Percentiles rank a stretch among this genome's conserved stretches.
Evolutionary conservation across 2,113 vertebrate species (phyloP).

Genomic region (Cardinalis cardinalis): DNA sequence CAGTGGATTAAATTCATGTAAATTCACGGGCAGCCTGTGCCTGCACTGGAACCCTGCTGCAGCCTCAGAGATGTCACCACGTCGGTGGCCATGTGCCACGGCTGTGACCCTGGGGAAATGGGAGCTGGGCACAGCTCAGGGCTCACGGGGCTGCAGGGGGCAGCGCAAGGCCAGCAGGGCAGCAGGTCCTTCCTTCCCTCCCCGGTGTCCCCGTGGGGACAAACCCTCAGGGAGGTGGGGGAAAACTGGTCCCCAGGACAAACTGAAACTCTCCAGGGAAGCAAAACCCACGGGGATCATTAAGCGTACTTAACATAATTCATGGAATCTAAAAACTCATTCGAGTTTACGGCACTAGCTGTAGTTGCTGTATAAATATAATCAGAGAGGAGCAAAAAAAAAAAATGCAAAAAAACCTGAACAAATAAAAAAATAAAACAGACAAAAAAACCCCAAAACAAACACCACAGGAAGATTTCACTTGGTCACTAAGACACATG

Average conservation of each 20-base stretch:
- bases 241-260: accelerated
- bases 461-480: not conserved
- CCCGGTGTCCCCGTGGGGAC: accelerated
- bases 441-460: not conserved
- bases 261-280: not conserved
- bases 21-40: accelerated
- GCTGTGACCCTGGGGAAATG: accelerated
- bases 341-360: accelerated
- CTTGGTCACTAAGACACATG: not conserved
- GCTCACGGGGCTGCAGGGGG: not conserved
- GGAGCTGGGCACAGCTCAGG: not conserved
- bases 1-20: accelerated
- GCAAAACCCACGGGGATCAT: not conserved
- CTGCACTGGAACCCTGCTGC: accelerated
- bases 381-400: not conserved
- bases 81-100: too few species aligned
- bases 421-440: not conserved
- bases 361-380: not conserved
- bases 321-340: not conserved
- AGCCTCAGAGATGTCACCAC: not conserved
- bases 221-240: not conserved
- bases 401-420: accelerated
- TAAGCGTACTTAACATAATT: not conserved
- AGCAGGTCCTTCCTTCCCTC: not conserved
- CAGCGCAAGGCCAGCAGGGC: constrained; percentile 16